Conservation (phyloP, 2,113 vertebrate genomes). For the Galemys pyrenaicus region DNA sequence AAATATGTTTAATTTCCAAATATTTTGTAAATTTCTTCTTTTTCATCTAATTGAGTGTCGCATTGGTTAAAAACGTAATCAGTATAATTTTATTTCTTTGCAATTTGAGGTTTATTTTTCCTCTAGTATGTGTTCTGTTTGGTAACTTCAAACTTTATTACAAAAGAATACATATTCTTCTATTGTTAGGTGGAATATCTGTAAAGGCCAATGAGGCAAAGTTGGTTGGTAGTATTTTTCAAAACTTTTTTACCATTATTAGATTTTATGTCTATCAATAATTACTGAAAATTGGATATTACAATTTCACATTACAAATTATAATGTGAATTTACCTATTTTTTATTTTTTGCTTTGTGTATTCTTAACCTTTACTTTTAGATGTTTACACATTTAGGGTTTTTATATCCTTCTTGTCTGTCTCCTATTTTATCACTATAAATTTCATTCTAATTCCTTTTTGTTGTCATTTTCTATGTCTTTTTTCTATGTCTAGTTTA, state of each 20-base stretch:
- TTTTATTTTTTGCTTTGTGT: background rate
- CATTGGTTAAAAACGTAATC: background rate
- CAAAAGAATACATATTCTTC: background rate
- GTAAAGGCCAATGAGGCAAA: background rate
- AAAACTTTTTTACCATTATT: background rate
- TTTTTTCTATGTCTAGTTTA: background rate
- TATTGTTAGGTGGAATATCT: background rate
- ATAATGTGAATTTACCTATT: background rate
- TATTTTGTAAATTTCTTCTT: background rate
- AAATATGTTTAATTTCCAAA: background rate
- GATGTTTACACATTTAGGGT: background rate
- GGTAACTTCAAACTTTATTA: background rate
- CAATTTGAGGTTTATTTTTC: background rate
- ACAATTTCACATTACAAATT: background rate
- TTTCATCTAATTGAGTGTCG: background rate
- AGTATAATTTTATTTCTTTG: background rate
- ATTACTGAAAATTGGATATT: background rate
- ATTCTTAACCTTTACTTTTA: conserved; percentile 28
- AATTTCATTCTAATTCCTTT: background rate
- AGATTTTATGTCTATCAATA: background rate
- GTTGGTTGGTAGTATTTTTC: background rate
- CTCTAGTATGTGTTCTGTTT: background rate
- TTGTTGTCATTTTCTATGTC: background rate
- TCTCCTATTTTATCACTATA: background rate
- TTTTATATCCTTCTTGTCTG: background rate